A percentile compares a stretch with the other conserved stretches of the same genome.
Conservation (phyloP, 2,113 vertebrate genomes). For the Formicarius rufipectus region DNA sequence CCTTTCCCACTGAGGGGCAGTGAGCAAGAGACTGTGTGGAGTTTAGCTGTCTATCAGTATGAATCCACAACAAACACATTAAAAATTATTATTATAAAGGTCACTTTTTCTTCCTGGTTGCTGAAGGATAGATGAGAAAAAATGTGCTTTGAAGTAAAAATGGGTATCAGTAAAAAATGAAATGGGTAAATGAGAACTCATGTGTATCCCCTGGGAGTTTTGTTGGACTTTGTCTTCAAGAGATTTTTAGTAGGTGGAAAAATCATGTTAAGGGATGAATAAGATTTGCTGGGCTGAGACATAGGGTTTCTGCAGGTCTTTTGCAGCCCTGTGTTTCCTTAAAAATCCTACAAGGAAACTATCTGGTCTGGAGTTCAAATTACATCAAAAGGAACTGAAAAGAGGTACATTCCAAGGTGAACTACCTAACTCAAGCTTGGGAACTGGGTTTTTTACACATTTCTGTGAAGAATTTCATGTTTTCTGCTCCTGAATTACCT, state of each 20-base stretch:
- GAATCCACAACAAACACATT: neutral
- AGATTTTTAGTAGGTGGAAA: neutral
- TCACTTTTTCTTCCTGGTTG: neutral
- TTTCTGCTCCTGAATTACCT: neutral
- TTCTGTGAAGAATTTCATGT: neutral
- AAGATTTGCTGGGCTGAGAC: neutral
- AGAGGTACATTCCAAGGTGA: neutral
- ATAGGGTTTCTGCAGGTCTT: neutral
- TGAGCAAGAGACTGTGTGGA: neutral
- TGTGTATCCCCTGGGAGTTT: neutral
- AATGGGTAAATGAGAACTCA: neutral
- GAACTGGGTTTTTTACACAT: neutral
- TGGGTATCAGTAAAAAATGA: neutral
- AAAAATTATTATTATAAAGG: neutral
- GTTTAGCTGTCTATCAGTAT: neutral
- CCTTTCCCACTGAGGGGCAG: neutral
- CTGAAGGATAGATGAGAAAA: neutral
- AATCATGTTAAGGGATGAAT: neutral
- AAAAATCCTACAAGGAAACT: neutral
- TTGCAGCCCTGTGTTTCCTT: neutral
- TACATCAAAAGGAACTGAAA: neutral
- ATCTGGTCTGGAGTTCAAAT: neutral
- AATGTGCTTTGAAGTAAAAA: neutral
- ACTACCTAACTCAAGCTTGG: neutral
- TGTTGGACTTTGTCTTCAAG: neutral